phyloP scores from a whole-genome alignment of 2,888 invertebrate genomes.

The Scaptomyza polygonia region DNA sequence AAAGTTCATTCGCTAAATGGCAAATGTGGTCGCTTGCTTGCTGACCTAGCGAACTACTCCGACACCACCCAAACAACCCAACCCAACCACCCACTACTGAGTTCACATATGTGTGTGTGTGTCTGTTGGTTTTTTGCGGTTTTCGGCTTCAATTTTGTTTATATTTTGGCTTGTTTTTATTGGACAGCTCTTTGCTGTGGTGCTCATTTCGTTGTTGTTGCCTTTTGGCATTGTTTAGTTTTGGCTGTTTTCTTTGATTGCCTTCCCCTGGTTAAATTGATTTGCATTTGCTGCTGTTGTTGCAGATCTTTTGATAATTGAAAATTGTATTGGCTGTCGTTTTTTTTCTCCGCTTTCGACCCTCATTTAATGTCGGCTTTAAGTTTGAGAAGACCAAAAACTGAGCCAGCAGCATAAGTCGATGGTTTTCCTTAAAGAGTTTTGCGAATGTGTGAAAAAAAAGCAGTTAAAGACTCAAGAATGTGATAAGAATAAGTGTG shows the following conservation, averaged over 20 bases:
- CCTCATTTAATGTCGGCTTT: conserved; percentile 25
- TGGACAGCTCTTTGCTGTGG: conserved; percentile 50
- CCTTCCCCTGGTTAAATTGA: conserved; percentile 52
- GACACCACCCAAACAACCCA: conserved; percentile 15
- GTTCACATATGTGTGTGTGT: conserved; percentile 24
- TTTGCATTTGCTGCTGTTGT: conserved; percentile 62
- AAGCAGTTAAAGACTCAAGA: neutral
- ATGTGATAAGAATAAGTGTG: neutral
- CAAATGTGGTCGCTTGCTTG: conserved; percentile 54
- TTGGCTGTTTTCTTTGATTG: conserved; percentile 47
- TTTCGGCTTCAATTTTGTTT: conserved; percentile 65
- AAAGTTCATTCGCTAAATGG: conserved; percentile 71
- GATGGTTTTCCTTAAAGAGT: neutral
- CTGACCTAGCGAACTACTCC: conserved; percentile 37
- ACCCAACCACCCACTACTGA: conserved; percentile 1
- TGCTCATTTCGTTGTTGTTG: conserved; percentile 22
- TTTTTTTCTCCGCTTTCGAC: conserved; percentile 12
- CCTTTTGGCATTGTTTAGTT: conserved; percentile 56
- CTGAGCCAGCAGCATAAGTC: neutral
- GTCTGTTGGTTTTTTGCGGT: conserved; percentile 46
- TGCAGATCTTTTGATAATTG: conserved; percentile 66
- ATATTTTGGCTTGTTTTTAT: conserved; percentile 73
- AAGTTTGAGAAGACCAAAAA: neutral
- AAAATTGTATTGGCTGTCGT: conserved; percentile 52
- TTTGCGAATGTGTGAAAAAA: neutral